A percentile compares a stretch with the other conserved stretches of the same genome.
These are phyloP conservation scores for Urocitellus parryii DNA, from an alignment of 2,113 vertebrate species.

Conservation along the genomic window DNA sequence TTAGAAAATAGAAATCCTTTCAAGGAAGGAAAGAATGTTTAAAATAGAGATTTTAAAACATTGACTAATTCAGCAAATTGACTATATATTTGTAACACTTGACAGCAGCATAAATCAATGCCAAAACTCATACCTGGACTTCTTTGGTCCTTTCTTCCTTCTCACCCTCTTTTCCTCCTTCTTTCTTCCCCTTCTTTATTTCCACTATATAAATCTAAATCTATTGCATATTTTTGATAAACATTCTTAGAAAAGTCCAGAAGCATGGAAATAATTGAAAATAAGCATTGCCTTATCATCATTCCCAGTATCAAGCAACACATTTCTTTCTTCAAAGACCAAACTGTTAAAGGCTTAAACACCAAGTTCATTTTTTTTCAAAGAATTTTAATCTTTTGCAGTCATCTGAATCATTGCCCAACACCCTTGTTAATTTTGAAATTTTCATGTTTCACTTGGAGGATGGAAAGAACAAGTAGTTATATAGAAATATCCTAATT, in stretches of 20 bases:
- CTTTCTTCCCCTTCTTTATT: neutral
- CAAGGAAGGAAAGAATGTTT: no score
- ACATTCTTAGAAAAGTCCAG: neutral
- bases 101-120: no score
- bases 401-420: conserved; percentile 13
- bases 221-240: neutral
- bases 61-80: no score
- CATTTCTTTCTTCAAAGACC: conserved; percentile 13
- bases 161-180: neutral
- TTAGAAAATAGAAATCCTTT: no score
- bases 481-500: neutral
- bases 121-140: no score
- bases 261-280: neutral
- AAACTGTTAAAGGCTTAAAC: neutral
- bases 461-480: neutral
- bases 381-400: conserved; percentile 6
- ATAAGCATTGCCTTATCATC: neutral
- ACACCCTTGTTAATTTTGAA: conserved; percentile 27
- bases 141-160: no score
- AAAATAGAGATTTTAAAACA: no score
- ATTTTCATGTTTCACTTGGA: conserved; percentile 30
- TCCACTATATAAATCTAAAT: neutral
- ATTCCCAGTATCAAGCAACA: neutral
- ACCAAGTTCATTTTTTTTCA: neutral
- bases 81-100: no score